Evolutionary conservation across 2,888 invertebrate species (phyloP), one percentile per base, ranked within the genome.

Genomic region (Zelleria hepariella): DNA sequence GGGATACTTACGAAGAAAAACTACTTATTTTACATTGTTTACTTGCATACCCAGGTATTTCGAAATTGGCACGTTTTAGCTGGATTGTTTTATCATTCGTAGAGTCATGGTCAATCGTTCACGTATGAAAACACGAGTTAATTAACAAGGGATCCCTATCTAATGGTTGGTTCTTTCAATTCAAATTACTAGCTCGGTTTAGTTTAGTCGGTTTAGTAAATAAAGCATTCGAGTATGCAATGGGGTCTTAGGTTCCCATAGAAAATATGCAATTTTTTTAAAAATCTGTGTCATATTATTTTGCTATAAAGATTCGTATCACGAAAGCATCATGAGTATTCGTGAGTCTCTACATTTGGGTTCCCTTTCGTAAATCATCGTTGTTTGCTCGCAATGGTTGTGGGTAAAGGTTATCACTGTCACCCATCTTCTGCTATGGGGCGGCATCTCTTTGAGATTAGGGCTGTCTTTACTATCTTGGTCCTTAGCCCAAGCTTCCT

Each of bases 361-460:
- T 48, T 47, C 48, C 8, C 1, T 24, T 26, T 54, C 4, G 48
- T 47, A 58, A 51, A 51, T 18, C n/a, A 42, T 42, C 5, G 58
- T 58, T 6, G 21, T 21, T 6, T 26, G 15, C 51, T 18, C 49
- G 15, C 51, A 15, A 48, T 20, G 23, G 56, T 18, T 27, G 6
- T n/a, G 49, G 49, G 23, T 57, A 26, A 51, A 23, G 58, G 51
- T 58, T 58, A 58, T 58, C 58, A n/a, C 15, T 58, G 58, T 51
- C 58, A 58, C 58, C 58, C 58, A 58, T 58, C 58, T 32, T 55
- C 32, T 8, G 7, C 47, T 47, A 24, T 56, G 21, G 21, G 51
- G 21, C 58, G 58, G 58, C 51, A 20, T 57, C 47, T 57, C 57
- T 57, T 42, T 57, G 57, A 47, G 5, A 23, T 23, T 10, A 52